Base-by-base conservation (phyloP, 2,888 invertebrate genomes). In the Drosophila quinaria region DNA sequence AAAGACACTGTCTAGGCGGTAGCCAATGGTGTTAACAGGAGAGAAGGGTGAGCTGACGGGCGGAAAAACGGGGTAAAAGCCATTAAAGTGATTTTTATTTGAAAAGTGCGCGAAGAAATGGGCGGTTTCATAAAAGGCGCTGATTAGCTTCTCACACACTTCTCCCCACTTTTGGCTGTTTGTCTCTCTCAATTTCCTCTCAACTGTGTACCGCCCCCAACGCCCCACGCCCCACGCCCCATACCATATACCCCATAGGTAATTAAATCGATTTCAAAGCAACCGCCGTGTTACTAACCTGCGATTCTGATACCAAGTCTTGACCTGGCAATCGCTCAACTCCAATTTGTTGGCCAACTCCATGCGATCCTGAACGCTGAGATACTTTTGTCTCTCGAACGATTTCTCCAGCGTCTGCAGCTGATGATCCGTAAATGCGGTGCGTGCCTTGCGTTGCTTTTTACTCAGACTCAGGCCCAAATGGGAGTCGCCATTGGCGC, bases 271-370 rank as follows among this genome's bases (percentile, higher is more conserved):
- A 33, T 31, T 47, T 63, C 60, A 77, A 77, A 77, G 64, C 35
- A 11, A 11, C 19, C 87, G 78, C 77, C 59, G 8, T 29, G 29
- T 19, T 13, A 80, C 95, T 94, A 93, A 98, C 98, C 99, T 96
- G 94, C 99, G 95, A 93, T 99, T 99, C 93, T 99, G 99, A 93
- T 99, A 99, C 99, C 99, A 99, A 89, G 99, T 99, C 94, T 99
- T 99, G 92, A 99, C 99, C 94, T 99, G 99, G 60, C 99, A 99
- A 93, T 99, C 99, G 46, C 98, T 98, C 76, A 99, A 95, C 90
- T 98, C 97, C 89, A 99, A 94, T 94, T 98, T 97, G 70, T 98
- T 97, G 3, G 99, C 99, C 90, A 99, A 94, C 93, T 99, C 99
- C 98, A 99, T 98, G 87, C 99, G 95, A 93, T 99, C 99, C 93